A percentile compares a stretch with the other conserved stretches of the same genome.
These are phyloP conservation scores for Apis florea DNA, from an alignment of 1,140 invertebrate species.

Conservation along the genomic window DNA sequence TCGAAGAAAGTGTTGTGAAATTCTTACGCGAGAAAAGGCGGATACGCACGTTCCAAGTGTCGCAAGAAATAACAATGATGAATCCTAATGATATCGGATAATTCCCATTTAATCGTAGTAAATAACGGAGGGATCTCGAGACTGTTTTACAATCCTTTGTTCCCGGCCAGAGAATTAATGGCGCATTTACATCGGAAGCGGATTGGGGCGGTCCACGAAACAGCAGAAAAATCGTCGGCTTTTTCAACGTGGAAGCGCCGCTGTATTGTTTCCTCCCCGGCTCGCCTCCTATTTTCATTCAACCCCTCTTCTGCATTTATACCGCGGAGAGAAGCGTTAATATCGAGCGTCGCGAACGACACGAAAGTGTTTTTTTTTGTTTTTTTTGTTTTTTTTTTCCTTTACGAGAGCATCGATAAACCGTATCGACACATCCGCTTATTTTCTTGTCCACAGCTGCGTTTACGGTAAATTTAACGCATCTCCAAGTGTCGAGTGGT, in stretches of 20 bases:
- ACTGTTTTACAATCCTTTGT: neutral
- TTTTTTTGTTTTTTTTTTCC: neutral
- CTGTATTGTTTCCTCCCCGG: conserved; percentile 1
- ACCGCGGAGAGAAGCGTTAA: neutral
- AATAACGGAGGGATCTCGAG: neutral
- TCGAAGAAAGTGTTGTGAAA: no score
- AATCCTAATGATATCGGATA: neutral
- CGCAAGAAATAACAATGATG: neutral
- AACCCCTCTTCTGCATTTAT: neutral
- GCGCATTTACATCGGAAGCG: conserved; percentile 26
- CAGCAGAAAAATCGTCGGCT: conserved; percentile 28
- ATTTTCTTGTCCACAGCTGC: neutral
- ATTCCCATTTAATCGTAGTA: neutral
- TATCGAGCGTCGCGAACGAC: neutral
- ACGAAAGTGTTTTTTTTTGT: neutral
- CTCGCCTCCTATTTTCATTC: conserved; percentile 9
- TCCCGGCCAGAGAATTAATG: conserved; percentile 14
- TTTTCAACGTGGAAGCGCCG: neutral
- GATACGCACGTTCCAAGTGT: neutral
- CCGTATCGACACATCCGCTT: neutral
- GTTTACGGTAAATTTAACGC: neutral
- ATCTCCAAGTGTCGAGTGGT: neutral
- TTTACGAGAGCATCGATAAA: neutral
- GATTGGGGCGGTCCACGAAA: conserved; percentile 17
- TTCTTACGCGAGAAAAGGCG: no score